Evolutionary conservation across 2,797 vertebrate genomes (phyloP), one percentile per base, ranked within the genome.

Genomic region (Prionace glauca): DNA sequence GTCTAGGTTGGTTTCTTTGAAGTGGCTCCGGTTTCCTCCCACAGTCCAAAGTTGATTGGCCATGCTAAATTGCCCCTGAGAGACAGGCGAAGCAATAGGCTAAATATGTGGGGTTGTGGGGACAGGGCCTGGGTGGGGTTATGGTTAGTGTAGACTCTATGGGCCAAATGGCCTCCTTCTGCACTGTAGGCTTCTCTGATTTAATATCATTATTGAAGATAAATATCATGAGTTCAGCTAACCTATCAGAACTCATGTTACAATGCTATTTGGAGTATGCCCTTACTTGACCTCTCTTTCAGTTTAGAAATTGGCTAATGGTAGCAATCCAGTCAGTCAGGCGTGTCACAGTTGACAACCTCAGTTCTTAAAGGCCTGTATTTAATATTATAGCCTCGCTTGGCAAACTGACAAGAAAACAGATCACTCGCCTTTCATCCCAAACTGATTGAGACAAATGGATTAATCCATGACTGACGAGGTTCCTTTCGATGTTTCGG

Each of bases 351-450:
- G n/a, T 41, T 92, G 90, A 67, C 65, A 92, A 41, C 3, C 62
- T 41, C 20, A 67, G n/a, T 92, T 36, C 20, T 41, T 41, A 67
- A 92, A 92, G 62, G 36, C n/a, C 62, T 41, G 8, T 36, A 36
- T 69, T 92, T 20, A 69, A 92, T 41, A 69, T 69, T 41, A 20
- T 67, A 62, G 88, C 26, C 50, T 60, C 50, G 86, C 4, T 91
- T 20, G 18, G 32, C 60, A 92, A 92, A 41, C 65, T 92, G 90
- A 36, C 90, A 92, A 24, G 90, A 41, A 92, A 92, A 92, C 24
- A 11, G 32, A 92, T 92, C n/a, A 0, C 62, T 92, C 24, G 62
- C n/a, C 65, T 92, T 92, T 92, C 90, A 92, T 41, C 32, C 24
- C 65, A 41, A 41, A 69, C n/a, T n/a, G 36, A 69, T 41, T 65